Conservation (phyloP, 2,113 vertebrate genomes). For the Alexandromys fortis region DNA sequence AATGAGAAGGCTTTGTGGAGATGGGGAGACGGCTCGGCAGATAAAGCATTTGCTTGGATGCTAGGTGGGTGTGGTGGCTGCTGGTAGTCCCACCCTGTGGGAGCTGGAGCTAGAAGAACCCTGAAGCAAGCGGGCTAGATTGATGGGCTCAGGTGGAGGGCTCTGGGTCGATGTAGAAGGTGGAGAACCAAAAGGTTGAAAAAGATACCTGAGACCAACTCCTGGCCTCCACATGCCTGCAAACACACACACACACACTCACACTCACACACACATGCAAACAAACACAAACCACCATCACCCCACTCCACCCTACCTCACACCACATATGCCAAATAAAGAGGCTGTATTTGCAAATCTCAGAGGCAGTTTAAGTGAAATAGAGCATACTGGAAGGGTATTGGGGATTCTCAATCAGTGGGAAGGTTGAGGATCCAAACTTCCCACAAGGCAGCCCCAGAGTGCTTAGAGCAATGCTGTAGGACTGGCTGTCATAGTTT, state of each 20-base stretch:
- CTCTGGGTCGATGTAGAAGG: not conserved
- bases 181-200: too few relatives aligned
- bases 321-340: not conserved
- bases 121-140: too few relatives aligned
- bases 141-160: not conserved
- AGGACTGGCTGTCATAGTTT: rapidly evolving
- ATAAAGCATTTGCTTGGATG: too few relatives aligned
- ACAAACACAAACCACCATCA: not conserved
- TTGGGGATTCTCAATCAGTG: not conserved
- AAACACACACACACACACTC: not conserved
- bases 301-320: not conserved
- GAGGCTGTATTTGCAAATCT: not conserved
- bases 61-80: not conserved
- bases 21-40: not conserved
- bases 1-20: not conserved
- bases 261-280: not conserved
- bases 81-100: not conserved
- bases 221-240: too few relatives aligned
- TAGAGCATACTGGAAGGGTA: not conserved
- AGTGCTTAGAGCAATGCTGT: rapidly evolving
- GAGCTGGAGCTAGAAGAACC: not conserved
- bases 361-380: not conserved
- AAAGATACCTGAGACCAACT: not conserved
- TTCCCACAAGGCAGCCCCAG: not conserved
- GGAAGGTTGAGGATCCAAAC: not conserved